Conservation (phyloP, 2,888 invertebrate species). For the Papilio elwesi region DNA sequence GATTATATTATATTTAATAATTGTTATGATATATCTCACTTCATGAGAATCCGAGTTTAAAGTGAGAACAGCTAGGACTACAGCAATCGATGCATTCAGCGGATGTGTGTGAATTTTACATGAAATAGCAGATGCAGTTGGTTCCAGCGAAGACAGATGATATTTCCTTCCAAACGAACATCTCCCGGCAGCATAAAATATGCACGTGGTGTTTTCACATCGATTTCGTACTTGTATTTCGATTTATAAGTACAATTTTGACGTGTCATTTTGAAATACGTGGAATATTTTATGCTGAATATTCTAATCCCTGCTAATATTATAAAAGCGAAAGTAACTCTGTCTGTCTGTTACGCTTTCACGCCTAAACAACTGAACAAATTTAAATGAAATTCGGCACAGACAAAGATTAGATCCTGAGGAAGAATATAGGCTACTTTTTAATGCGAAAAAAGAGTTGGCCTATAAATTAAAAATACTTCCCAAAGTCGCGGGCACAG, state of each 20-base stretch:
- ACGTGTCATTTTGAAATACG: slow-evolving; percentile 7
- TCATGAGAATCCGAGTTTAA: neutral
- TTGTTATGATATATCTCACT: too few relatives aligned
- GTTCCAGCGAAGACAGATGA: slow-evolving; percentile 54
- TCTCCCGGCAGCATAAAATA: slow-evolving; percentile 51
- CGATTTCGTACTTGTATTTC: slow-evolving; percentile 18
- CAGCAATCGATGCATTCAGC: slow-evolving; percentile 53
- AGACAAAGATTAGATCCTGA: too few relatives aligned
- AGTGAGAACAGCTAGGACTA: neutral
- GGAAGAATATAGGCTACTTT: too few relatives aligned
- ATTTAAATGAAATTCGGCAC: too few relatives aligned
- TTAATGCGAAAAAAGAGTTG: too few relatives aligned
- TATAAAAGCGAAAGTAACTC: too few relatives aligned
- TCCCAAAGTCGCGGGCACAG: too few relatives aligned
- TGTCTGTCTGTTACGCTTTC: too few relatives aligned
- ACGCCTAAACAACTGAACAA: too few relatives aligned
- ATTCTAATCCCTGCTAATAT: too few relatives aligned
- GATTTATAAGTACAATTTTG: slow-evolving; percentile 26
- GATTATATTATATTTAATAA: too few relatives aligned
- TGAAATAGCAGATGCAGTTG: slow-evolving; percentile 63
- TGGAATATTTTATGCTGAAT: neutral
- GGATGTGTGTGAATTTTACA: slow-evolving; percentile 67
- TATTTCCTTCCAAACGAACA: slow-evolving; percentile 49
- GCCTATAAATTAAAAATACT: too few relatives aligned
- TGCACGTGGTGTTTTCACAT: slow-evolving; percentile 36